Percentiles rank a stretch among this genome's conserved stretches.
phyloP scores from a whole-genome alignment of 1,140 invertebrate species.

The Drosophila orosa region DNA sequence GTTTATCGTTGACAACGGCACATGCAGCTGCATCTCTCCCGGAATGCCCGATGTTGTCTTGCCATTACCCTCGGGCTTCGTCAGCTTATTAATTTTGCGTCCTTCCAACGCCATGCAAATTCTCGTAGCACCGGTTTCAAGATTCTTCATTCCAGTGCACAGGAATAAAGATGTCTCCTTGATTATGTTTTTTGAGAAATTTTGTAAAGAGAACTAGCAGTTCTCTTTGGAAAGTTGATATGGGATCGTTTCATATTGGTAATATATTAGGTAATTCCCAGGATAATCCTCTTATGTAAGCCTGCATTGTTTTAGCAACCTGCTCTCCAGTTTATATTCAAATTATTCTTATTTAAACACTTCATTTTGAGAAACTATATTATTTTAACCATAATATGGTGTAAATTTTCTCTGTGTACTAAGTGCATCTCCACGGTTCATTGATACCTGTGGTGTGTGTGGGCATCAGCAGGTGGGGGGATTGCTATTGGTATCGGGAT shows the following conservation, averaged over 20 bases:
- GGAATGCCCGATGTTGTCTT: constrained; percentile 6
- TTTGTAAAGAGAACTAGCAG: not conserved
- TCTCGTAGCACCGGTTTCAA: constrained; percentile 65
- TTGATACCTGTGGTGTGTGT: constrained; percentile 38
- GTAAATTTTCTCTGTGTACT: not conserved
- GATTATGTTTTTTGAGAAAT: not conserved
- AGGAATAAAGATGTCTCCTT: not conserved
- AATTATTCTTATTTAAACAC: not conserved
- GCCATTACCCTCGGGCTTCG: not conserved
- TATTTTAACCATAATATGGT: not conserved
- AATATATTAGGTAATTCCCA: not conserved
- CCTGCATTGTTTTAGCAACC: too few species aligned
- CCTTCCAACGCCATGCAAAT: constrained; percentile 39
- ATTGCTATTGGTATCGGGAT: constrained; percentile 17
- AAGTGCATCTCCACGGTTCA: constrained; percentile 23
- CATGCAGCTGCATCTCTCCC: constrained; percentile 36
- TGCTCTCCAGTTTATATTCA: not conserved
- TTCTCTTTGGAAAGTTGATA: not conserved
- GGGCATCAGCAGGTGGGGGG: constrained; percentile 28
- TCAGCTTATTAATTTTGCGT: constrained; percentile 43
- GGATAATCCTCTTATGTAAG: not conserved
- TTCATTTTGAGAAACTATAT: too few species aligned
- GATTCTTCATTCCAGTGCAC: not conserved
- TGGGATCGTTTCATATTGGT: not conserved
- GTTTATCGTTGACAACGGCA: constrained; percentile 51